Base-by-base conservation (phyloP, 2,797 vertebrate genomes). In the Silurus aristotelis region DNA sequence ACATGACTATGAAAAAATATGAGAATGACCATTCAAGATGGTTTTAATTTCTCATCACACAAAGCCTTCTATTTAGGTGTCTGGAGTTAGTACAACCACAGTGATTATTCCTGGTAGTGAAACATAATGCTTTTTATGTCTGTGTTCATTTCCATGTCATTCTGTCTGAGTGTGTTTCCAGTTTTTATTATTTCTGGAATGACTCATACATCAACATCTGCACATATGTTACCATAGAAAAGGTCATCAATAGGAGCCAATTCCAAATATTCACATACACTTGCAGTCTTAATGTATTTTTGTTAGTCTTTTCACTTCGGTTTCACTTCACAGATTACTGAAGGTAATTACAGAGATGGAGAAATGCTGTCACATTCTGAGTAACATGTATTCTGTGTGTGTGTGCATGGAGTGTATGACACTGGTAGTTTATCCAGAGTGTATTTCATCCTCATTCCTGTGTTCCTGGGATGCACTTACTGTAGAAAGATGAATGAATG, bases 151-250 rank as follows among this genome's bases (percentile, higher is more conserved):
- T 63, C n/a, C 20, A 22, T 75, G 58, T 75, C 60, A 52, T 75
- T 75, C 22, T 64, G 58, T 10, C 58, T 19, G 7, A 71, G 56
- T 83, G 20, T 3, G 19, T 83, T 83, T 72, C 55, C 43, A 48
- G n/a, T 63, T 83, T 64, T 75, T 75, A 31, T 83, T 75, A 75
- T 63, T 83, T 5, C n/a, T 20, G 43, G 60, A 64, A 83, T 75
- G 70, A 75, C 55, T 83, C 68, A 46, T 46, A 27, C 58, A 52
- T 52, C 43, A 83, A 43, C 38, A 80, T 80, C 31, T 80, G 60
- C 77, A 80, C 38, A 79, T 46, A 25, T 78, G 22, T 38, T 76
- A 31, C n/a, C 15, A 17, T 13, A 1, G 6, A 19, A 56, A 58
- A 56, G 5, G 19, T 60, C 31, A 22, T 20, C 75, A 60, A 43